Evolutionary conservation across 2,113 vertebrate species (phyloP), one percentile per base, ranked within the genome.

Genomic region (Chamaea fasciata): DNA sequence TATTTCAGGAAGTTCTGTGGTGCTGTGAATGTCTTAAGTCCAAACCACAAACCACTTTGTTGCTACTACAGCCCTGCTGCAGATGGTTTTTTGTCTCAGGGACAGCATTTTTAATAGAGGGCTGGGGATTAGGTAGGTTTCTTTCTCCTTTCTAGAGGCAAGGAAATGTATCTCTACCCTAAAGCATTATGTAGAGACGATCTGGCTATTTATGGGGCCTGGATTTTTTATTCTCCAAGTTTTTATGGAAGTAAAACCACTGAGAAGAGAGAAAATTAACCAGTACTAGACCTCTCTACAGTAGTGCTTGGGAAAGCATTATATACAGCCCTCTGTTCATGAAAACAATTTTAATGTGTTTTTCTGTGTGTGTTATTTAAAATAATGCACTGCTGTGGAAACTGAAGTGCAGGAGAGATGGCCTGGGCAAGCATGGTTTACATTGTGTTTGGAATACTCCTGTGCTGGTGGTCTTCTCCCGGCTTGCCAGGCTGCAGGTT

Each of bases 31-130:
- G 31, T 81, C 55, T 95, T 67, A 31, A 74, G 71, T 85, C 55
- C 86, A 93, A 94, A 92, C 92, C 92, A 85, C 94, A 95, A 86
- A 96, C 91, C 82, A 49, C 83, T 89, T 87, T 86, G 37, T 91
- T 50, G 33, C 35, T 65, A 33, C 59, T 63, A 55, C 2, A 9
- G 20, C 59, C 62, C 64, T 83, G 18, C 75, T 92, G 65, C 89
- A 84, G 91, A 75, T 94, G 70, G 67, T 65, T 65, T 26, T 94
- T 93, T 89, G 80, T 88, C 44, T 71, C 2, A 10, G 73, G 31
- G 87, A 21, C 59, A 42, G 11, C 44, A 41, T 84, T 47, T n/a
- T 7, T 67, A 33, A 11, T 83, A 16, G 1, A 41, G 52, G 44
- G 16, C 62, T 87, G 49, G 3, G 62, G 64, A 46, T 71, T 74